Conservation (phyloP, 2,113 vertebrate species). For the Pygathrix nemaeus region DNA sequence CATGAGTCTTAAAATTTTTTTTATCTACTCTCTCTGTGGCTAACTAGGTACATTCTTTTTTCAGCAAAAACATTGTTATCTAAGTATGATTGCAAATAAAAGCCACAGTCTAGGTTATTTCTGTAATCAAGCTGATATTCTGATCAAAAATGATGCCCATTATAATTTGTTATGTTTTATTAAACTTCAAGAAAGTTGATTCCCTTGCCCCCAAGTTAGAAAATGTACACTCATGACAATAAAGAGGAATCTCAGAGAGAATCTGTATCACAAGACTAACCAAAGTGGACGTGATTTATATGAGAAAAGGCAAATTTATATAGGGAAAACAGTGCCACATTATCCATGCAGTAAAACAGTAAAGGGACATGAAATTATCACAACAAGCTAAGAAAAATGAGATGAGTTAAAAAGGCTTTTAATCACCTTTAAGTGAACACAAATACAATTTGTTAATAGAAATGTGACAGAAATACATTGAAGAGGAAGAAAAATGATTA, state of each 20-base stretch:
- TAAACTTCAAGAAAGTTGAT: background rate
- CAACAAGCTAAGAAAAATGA: background rate
- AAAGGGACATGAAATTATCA: background rate
- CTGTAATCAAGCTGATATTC: background rate
- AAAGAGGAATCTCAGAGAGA: background rate
- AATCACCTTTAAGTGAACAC: background rate
- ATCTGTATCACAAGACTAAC: accelerated
- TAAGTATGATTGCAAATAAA: background rate
- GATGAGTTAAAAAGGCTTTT: background rate
- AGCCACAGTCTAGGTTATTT: background rate
- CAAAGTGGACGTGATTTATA: background rate
- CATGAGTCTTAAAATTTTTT: background rate
- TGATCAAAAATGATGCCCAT: background rate
- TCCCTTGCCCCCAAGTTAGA: background rate
- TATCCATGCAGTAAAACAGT: background rate
- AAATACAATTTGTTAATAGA: background rate
- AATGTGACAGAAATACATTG: background rate
- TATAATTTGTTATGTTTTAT: background rate
- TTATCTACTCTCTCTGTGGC: background rate
- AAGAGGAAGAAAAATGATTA: background rate
- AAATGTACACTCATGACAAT: background rate
- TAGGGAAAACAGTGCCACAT: background rate
- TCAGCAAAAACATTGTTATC: background rate
- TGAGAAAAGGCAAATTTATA: background rate
- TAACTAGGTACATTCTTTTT: background rate